A percentile compares a stretch with the other conserved stretches of the same genome.
Conservation (phyloP, 1,140 invertebrate genomes). For the Sitophilus oryzae region DNA sequence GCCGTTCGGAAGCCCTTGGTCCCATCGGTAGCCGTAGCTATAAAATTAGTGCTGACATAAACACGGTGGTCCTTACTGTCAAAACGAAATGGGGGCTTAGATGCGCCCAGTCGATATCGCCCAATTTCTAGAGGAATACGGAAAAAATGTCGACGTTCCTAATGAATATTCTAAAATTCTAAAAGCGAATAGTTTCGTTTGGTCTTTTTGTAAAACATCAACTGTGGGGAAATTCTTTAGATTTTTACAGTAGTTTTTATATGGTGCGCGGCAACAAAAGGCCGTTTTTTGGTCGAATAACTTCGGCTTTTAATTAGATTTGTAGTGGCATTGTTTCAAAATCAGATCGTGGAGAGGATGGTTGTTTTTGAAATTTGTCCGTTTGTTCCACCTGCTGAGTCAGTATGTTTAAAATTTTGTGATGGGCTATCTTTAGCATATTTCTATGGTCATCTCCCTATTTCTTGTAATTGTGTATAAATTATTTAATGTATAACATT, state of each 20-base stretch:
- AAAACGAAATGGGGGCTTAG: not conserved
- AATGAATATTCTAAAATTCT: not conserved
- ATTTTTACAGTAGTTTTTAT: not conserved
- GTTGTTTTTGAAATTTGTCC: not conserved
- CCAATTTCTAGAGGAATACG: not conserved
- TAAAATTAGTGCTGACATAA: not conserved
- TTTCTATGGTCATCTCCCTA: no score
- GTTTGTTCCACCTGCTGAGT: not conserved
- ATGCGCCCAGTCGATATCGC: not conserved
- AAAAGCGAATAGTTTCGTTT: not conserved
- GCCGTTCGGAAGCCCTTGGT: not conserved
- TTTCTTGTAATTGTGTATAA: no score
- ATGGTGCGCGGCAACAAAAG: not conserved
- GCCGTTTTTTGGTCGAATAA: not conserved
- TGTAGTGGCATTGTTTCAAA: not conserved
- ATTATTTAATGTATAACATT: no score
- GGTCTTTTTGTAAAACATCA: no score
- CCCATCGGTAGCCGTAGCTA: not conserved
- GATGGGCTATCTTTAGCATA: no score
- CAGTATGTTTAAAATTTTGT: no score
- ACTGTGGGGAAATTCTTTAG: not conserved
- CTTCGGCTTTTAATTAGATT: not conserved
- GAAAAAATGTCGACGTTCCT: no score
- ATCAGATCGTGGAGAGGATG: not conserved
- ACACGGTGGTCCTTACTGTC: not conserved